These are phyloP conservation scores for Priocnemis perturbator DNA, from an alignment of 2,888 invertebrate species.

Conservation along the genomic window DNA sequence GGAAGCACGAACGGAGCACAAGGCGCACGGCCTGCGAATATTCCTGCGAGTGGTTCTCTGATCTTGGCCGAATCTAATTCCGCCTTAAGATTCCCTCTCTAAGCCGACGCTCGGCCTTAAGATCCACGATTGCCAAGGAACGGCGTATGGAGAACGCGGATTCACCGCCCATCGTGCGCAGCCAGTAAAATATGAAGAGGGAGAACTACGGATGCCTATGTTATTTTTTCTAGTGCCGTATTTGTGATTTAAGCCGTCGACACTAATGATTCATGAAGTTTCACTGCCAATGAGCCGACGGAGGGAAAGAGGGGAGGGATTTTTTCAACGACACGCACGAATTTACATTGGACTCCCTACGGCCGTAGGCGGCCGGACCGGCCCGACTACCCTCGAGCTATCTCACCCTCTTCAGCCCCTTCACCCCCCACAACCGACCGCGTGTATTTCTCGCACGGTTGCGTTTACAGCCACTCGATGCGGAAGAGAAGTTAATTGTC, in stretches of 20 bases:
- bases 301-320: conserved; percentile 10
- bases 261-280: too few species aligned
- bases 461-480: conserved; percentile 50
- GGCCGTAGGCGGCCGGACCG: conserved; percentile 23
- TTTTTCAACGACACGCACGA: conserved; percentile 24
- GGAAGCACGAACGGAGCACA: too few species aligned
- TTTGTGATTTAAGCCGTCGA: too few species aligned
- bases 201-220: too few species aligned
- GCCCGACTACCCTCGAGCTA: conserved; percentile 13
- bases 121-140: too few species aligned
- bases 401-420: background rate
- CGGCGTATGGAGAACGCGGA: too few species aligned
- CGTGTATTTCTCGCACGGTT: conserved; percentile 51
- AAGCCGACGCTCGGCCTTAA: conserved; percentile 1
- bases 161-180: background rate
- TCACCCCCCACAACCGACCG: conserved; percentile 6
- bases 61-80: conserved; percentile 39
- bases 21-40: conserved; percentile 19
- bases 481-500: conserved; percentile 54
- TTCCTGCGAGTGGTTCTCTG: conserved; percentile 26
- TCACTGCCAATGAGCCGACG: too few species aligned
- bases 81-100: conserved; percentile 24
- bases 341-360: conserved; percentile 44
- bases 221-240: too few species aligned
- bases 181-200: conserved; percentile 27